These are phyloP conservation scores for Otus sunia DNA, from an alignment of 2,113 vertebrate species.

Conservation along the genomic window DNA sequence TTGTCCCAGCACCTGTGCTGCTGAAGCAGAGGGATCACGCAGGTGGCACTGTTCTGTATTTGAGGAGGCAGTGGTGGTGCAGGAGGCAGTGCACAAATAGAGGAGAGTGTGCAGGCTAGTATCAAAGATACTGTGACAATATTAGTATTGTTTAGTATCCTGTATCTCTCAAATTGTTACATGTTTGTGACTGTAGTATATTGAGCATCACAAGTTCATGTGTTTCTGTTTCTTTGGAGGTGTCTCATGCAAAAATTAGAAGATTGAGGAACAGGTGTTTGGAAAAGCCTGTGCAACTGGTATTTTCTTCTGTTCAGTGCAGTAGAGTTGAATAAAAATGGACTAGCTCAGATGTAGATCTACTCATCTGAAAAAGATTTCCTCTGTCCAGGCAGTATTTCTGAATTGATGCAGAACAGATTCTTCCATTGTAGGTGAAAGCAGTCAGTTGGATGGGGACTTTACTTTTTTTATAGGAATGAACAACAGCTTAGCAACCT, in stretches of 20 bases:
- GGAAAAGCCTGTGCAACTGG: neutral
- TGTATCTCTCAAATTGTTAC: neutral
- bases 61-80: rapidly evolving
- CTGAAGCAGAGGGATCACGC: neutral
- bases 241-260: neutral
- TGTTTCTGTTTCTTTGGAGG: neutral
- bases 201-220: rapidly evolving
- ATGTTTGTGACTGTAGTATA: rapidly evolving
- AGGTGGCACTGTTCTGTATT: rapidly evolving
- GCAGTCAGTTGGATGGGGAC: neutral
- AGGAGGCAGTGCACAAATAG: neutral
- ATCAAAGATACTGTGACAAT: neutral
- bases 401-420: neutral
- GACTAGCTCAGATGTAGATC: neutral
- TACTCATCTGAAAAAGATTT: neutral
- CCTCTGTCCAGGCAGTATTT: neutral
- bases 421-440: neutral
- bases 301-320: neutral
- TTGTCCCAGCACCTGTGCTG: neutral
- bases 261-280: neutral
- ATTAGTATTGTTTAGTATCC: neutral
- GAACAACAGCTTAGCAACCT: neutral
- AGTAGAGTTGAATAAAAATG: neutral
- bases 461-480: neutral
- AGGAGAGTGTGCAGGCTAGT: neutral